Evolutionary conservation across 2,113 vertebrate species (phyloP), one percentile per base, ranked within the genome.

Genomic region (Nothobranchius furzeri): DNA sequence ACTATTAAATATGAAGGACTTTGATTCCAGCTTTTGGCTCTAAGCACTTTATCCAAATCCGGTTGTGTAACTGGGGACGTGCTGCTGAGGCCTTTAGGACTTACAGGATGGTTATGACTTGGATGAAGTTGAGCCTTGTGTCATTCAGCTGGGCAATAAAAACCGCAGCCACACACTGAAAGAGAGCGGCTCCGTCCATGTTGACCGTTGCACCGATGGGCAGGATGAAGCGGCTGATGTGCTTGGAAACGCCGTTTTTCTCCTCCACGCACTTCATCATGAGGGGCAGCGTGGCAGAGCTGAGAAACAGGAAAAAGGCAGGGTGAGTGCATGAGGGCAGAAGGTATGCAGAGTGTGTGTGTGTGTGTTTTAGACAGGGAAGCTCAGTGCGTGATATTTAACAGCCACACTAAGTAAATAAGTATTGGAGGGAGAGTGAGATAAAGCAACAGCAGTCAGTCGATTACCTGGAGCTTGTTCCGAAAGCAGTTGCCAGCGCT

Each of bases 181-280:
- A 97, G 48, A 95, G 94, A 0, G 96, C 95, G 0, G 96, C 95
- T 0, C 96, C 96, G 0, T 97, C 96, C 96, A 97, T 97, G 92
- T 96, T 97, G 61, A 97, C 95, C 0, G 96, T 97, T 12, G 95
- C 95, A 0, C 96, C 96, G 1, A 97, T 97, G 51, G 96, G 96
- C 35, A 96, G 91, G 79, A 97, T 95, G 80, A 97, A 97, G 7
- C 95, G 94, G 84, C 96, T 96, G 88, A 97, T 96, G 58, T 95
- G 94, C 66, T 94, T 96, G 14, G 93, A 90, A 3, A 96, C 87
- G 0, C 95, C 94, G 0, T 96, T 97, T 35, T 91, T 95, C 81
- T 96, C 95, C 86, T 96, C 95, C 40, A 97, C 94, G 0, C 93
- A 95, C 79, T 95, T 95, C 93, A 96, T 97, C 96, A 96, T 96